Evolutionary conservation across 1,140 invertebrate species (phyloP), one percentile per base, ranked within the genome.

Genomic region (Trichogramma pretiosum): DNA sequence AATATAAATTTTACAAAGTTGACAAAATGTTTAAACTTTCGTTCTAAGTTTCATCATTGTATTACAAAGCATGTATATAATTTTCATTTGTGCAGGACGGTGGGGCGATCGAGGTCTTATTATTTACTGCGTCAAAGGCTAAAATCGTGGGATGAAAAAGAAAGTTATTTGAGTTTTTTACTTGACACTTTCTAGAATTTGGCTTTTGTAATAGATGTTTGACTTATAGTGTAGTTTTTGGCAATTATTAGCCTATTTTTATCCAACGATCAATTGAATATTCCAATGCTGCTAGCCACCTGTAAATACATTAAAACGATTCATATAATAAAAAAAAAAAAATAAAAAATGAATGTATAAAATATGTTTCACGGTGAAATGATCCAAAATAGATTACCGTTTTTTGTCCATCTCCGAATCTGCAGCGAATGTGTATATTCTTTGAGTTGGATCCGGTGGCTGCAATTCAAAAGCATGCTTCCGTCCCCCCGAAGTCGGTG

Each of bases 191-290:
- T n/a, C n/a, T n/a, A n/a, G n/a, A n/a, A n/a, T n/a, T n/a, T n/a
- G n/a, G n/a, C n/a, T n/a, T n/a, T n/a, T n/a, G n/a, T n/a, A n/a
- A n/a, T n/a, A n/a, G n/a, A n/a, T n/a, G n/a, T n/a, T n/a, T n/a
- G n/a, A n/a, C n/a, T n/a, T n/a, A n/a, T n/a, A n/a, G n/a, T n/a
- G n/a, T n/a, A n/a, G n/a, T n/a, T n/a, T n/a, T n/a, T n/a, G n/a
- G n/a, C 51, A 41, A 54, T 41, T 55, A 48, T 85, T 82, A 87
- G 74, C 82, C 84, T 63, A 91, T 84, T 75, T 92, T 91, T 64
- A 96, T 88, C 93, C 93, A 97, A 58, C 90, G 78, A 72, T 94
- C 90, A 65, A 97, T 94, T 35, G 92, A 94, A 64, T 93, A 94
- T 68, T 93, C 90, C 57, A 96, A 68, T 38, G 91, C 89, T 46